Evolutionary conservation across 2,113 vertebrate species (phyloP).

Genomic region (Brachyistius frenatus): DNA sequence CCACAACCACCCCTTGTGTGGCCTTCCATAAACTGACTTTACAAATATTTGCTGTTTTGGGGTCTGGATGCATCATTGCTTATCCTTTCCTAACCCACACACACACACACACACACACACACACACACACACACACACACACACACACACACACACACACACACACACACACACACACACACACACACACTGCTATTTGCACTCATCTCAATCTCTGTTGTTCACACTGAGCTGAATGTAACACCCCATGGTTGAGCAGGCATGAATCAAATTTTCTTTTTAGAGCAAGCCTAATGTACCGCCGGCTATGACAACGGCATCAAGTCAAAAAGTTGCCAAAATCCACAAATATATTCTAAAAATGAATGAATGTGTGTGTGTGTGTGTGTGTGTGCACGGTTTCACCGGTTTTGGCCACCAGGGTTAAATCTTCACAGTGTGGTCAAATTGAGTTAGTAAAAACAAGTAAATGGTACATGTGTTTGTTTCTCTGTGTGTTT

Average conservation of each 20-base stretch:
- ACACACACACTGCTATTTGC: background rate
- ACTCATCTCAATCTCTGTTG: background rate
- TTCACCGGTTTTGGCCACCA: background rate
- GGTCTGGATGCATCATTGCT: conserved; percentile 33
- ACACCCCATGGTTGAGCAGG: conserved; percentile 58
- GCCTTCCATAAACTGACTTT: background rate
- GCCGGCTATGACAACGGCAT: conserved; percentile 53
- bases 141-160: background rate
- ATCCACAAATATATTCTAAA: conserved; percentile 43
- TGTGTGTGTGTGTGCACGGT: background rate
- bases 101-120: background rate
- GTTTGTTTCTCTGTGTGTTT: background rate
- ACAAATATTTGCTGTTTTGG: conserved; percentile 15
- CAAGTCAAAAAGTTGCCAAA: conserved; percentile 42
- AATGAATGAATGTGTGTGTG: conserved; percentile 14
- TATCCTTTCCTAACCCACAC: conserved; percentile 8
- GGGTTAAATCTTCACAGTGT: conserved; percentile 23
- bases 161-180: background rate
- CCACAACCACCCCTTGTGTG: background rate
- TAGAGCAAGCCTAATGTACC: conserved; percentile 46
- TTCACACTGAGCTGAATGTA: conserved; percentile 41
- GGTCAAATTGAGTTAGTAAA: conserved; percentile 28
- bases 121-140: background rate
- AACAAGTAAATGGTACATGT: conserved; percentile 17
- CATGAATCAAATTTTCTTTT: conserved; percentile 59